Evolutionary conservation across 2,797 vertebrate genomes (phyloP), one percentile per base, ranked within the genome.

Genomic region (Sebastes vulpes): DNA sequence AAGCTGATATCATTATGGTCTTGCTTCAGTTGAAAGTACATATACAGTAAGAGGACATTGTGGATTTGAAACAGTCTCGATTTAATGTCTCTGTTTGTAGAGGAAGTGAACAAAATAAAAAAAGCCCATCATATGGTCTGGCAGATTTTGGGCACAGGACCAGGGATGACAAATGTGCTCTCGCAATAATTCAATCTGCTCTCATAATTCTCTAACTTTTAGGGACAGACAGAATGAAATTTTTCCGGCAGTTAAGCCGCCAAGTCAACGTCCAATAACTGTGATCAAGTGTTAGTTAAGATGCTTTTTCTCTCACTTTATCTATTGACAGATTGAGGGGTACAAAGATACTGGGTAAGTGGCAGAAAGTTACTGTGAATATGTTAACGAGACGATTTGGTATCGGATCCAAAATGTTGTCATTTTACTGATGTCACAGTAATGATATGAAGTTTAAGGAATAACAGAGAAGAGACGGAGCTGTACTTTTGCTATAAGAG

Each of bases 91-190:
- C 92, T 93, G 94, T 95, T 95, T 95, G 94, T 93, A 93, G 95
- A 93, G 95, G 94, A 95, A 96, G 95, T 95, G 95, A 95, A 95
- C 95, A 95, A 95, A 96, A 95, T 96, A 90, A 93, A 93, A 96
- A 96, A 96, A 96, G 91, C 92, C 92, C 93, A 97, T 97, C 96
- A 97, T 97, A 97, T 97, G 96, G 96, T 97, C 96, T 94, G 95
- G 95, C 96, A 97, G 96, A 96, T 96, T 97, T 96, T 95, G 94
- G 96, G 96, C 96, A 94, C 85, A 20, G 65, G 85, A 95, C 96
- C 96, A 97, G 95, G 89, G 95, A 95, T 96, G 95, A 96, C 96
- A 96, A 97, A 97, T 96, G 96, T 96, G 95, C 95, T 95, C 96
- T 95, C 84, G 95, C 96, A 96, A 96, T 96, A 96, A 96, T 96